Evolutionary conservation across 1,140 invertebrate genomes (phyloP).

Genomic region (Reticulitermes speratus): DNA sequence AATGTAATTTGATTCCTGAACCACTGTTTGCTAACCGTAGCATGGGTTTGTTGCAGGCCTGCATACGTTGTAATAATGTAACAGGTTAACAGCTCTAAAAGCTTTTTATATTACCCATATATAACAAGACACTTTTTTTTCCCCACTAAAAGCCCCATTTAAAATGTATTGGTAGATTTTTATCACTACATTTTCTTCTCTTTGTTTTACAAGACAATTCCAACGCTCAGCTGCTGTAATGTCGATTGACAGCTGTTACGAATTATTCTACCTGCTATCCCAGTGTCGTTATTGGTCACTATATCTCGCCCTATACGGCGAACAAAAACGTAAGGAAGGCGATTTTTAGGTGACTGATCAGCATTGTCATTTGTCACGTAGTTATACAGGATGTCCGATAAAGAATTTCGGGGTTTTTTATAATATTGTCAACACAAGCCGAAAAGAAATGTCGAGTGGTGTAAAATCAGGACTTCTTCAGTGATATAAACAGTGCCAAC

Average conservation of each 20-base stretch:
- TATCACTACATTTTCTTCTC: background rate
- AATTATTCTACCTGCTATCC: no score
- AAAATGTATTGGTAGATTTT: background rate
- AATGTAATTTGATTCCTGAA: background rate
- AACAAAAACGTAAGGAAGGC: background rate
- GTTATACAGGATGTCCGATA: no score
- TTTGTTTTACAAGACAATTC: background rate
- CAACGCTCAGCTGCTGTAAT: background rate
- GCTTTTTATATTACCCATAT: constrained; percentile 10
- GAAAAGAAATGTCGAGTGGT: no score
- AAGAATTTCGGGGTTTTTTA: no score
- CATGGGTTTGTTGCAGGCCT: background rate
- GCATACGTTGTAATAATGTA: background rate
- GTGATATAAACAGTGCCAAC: no score
- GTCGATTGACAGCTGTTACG: background rate
- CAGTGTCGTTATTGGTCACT: background rate
- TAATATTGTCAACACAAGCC: no score
- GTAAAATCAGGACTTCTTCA: no score
- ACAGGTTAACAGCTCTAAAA: background rate
- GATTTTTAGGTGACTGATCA: background rate
- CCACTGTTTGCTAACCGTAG: background rate
- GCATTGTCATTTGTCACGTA: background rate
- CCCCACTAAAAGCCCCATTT: constrained; percentile 12
- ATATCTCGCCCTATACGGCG: background rate
- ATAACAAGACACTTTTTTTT: background rate